A percentile compares a stretch with the other conserved stretches of the same genome.
Conservation (phyloP, 2,888 invertebrate genomes). For the Rapana venosa region DNA sequence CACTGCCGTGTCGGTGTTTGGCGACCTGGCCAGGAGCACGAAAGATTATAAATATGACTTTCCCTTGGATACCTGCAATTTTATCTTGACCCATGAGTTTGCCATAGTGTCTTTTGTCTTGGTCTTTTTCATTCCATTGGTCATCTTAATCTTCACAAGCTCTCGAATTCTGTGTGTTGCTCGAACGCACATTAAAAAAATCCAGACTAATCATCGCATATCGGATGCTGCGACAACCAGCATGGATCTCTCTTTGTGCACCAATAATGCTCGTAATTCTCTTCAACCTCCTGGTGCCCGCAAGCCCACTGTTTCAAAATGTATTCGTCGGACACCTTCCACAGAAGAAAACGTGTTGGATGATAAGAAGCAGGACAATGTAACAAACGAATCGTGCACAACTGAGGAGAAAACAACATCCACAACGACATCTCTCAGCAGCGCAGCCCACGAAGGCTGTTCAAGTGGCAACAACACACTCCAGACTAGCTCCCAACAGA, state of each 20-base stretch:
- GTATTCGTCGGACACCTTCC: neutral
- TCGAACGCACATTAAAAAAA: slow-evolving; percentile 56
- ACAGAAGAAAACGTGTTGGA: neutral
- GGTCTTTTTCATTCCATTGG: slow-evolving; percentile 58
- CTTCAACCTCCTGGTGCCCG: neutral
- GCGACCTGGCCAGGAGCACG: slow-evolving; percentile 54
- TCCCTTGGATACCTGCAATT: slow-evolving; percentile 53
- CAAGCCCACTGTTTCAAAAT: neutral
- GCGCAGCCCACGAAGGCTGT: neutral
- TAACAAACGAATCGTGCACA: neutral
- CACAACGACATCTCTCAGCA: neutral
- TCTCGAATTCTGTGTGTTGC: slow-evolving; percentile 58
- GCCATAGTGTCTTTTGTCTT: slow-evolving; percentile 53
- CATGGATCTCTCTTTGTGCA: slow-evolving; percentile 1
- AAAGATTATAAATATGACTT: slow-evolving; percentile 48
- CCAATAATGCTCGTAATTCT: no score
- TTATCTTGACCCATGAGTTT: slow-evolving; percentile 58
- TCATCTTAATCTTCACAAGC: slow-evolving; percentile 59
- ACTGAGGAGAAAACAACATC: neutral
- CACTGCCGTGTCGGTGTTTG: slow-evolving; percentile 53
- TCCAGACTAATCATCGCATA: slow-evolving; percentile 46
- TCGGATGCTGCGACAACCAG: neutral
- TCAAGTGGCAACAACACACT: neutral
- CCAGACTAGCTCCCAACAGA: no score
- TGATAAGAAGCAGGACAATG: neutral